A percentile compares a stretch with the other conserved stretches of the same genome.
Evolutionary conservation across 2,113 vertebrate species (phyloP).

Genomic region (Ceyx cyanopectus): DNA sequence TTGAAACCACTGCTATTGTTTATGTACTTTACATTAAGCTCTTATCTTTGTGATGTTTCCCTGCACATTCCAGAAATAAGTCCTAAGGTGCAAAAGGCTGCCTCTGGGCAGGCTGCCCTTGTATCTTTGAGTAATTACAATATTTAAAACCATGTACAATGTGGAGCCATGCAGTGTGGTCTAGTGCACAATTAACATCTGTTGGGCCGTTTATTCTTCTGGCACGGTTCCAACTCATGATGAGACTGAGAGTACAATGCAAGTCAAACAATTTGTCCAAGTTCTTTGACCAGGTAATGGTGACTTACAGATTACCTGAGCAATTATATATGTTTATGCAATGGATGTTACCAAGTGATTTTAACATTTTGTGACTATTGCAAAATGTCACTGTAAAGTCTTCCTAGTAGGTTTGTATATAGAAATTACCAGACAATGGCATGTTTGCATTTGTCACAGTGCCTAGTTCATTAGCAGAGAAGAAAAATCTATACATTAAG

Average conservation of each 20-base stretch:
- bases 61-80: neutral
- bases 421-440: neutral
- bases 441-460: constrained; percentile 35
- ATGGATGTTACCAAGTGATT: neutral
- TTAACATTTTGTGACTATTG: neutral
- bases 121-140: constrained; percentile 30
- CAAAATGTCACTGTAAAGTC: neutral
- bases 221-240: neutral
- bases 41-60: neutral
- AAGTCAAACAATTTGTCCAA: constrained; percentile 45
- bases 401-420: neutral
- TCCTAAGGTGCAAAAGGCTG: neutral
- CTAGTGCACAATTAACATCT: constrained; percentile 52
- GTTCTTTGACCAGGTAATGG: neutral
- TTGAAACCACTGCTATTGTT: neutral
- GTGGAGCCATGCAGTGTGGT: neutral
- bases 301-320: neutral
- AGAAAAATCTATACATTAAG: constrained; percentile 15
- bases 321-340: neutral
- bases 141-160: constrained; percentile 2
- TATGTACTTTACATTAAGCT: neutral
- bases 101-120: neutral
- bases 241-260: neutral
- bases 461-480: constrained; percentile 14
- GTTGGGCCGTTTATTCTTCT: constrained; percentile 21